These are phyloP conservation scores for Dynastes grantii DNA, from an alignment of 2,888 invertebrate species.

Conservation along the genomic window DNA sequence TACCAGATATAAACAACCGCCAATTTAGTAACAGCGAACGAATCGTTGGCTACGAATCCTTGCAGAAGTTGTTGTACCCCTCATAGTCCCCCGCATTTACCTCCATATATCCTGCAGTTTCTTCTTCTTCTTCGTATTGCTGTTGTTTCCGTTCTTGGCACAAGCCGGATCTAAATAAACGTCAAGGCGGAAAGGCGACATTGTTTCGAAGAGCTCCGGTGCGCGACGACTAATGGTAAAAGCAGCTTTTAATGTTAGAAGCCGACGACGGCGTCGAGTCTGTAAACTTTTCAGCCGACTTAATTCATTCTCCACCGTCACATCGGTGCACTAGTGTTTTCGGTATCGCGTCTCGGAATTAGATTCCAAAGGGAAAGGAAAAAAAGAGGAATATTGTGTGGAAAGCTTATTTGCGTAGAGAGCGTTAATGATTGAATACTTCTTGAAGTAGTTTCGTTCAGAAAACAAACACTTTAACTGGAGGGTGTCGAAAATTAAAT, in stretches of 20 bases:
- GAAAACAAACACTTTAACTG: too few species aligned
- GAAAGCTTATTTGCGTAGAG: too few species aligned
- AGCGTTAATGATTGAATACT: too few species aligned
- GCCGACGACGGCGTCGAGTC: conserved; percentile 62
- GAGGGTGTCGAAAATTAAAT: too few species aligned
- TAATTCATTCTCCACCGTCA: conserved; percentile 58
- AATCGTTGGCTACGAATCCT: neutral
- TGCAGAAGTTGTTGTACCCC: neutral
- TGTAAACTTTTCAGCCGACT: conserved; percentile 62
- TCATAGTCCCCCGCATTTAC: too few species aligned
- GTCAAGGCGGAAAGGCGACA: conserved; percentile 54
- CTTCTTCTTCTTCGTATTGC: conserved; percentile 3
- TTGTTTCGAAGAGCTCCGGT: conserved; percentile 57
- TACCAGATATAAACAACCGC: conserved; percentile 41
- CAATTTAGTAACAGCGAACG: conserved; percentile 33
- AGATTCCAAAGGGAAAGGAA: neutral
- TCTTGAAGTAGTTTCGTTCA: too few species aligned
- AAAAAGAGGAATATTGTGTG: too few species aligned
- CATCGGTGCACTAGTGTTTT: conserved; percentile 5
- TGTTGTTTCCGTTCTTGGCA: conserved; percentile 27
- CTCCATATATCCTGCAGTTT: neutral
- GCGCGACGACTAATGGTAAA: conserved; percentile 58
- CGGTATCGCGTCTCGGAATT: neutral
- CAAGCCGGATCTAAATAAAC: conserved; percentile 56
- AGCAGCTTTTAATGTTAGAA: conserved; percentile 60